Evolutionary conservation across 2,113 vertebrate species (phyloP).

Genomic region (Brienomyrus longianalis): DNA sequence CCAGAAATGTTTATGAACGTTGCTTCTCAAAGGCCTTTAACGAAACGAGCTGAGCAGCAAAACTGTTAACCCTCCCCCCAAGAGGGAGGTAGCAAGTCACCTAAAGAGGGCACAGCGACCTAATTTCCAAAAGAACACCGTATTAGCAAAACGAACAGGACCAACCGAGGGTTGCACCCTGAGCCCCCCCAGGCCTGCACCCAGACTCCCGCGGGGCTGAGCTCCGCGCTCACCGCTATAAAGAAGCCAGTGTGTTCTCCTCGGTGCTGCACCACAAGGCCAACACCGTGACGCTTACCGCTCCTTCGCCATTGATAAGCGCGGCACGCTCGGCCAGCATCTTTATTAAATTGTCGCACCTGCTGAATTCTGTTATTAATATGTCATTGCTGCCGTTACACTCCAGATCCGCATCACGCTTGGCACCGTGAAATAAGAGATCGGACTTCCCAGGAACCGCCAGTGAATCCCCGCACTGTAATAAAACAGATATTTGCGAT

Average conservation of each 20-base stretch:
- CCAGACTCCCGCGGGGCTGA: neutral
- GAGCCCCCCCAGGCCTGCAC: neutral
- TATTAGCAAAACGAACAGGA: neutral
- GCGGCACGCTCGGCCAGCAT: neutral
- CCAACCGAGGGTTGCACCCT: neutral
- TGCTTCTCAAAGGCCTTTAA: slow-evolving; percentile 48
- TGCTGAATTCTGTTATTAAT: neutral
- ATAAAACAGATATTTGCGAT: neutral
- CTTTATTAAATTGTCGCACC: slow-evolving; percentile 3
- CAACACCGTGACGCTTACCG: neutral
- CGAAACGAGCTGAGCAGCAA: slow-evolving; percentile 30
- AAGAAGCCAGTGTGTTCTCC: neutral
- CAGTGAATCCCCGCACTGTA: neutral
- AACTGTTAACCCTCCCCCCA: neutral
- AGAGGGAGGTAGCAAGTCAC: neutral
- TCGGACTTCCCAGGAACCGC: neutral
- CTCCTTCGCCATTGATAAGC: neutral
- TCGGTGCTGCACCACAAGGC: neutral
- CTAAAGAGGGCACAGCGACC: too few relatives aligned
- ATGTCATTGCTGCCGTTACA: neutral
- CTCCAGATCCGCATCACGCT: neutral
- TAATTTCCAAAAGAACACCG: neutral
- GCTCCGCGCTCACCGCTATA: neutral
- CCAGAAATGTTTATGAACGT: slow-evolving; percentile 43
- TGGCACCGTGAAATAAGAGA: neutral